Evolutionary conservation across 2,888 invertebrate genomes (phyloP), one percentile per base, ranked within the genome.

Genomic region (Epirrhoe alternata): DNA sequence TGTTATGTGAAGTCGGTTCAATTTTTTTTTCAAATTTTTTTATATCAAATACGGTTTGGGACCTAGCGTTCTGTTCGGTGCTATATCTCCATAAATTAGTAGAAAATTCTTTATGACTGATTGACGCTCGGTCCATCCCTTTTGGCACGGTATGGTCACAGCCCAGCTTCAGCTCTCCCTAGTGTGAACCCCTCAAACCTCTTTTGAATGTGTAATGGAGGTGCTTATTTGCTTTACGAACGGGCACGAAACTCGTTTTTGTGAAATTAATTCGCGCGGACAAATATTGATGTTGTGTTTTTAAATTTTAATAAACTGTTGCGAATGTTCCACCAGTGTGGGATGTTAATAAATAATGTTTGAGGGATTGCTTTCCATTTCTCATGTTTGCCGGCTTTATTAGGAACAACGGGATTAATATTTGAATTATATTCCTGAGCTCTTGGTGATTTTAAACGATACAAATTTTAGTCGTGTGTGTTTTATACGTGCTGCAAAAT

Each of bases 221-320:
- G 78, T 72, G 79, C 75, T 82, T 86, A 84, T 82, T 86, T 82
- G 80, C 79, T 80, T 82, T 74, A 69, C 69, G 75, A 68, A 74
- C 71, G 69, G 77, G 70, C 54, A 64, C 60, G 53, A 62, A 79
- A 77, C 77, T 75, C 73, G 77, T 78, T 74, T 73, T 74, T 68
- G 72, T 72, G 68, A 74, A 72, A 68, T 72, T 72, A 70, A 72
- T 72, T 72, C 68, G 64, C 60, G 69, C 55, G 65, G 71, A 74
- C 74, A 71, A 74, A 74, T 74, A 74, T 74, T 72, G 71, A 74
- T 74, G 74, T 74, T 74, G 71, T 72, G 74, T 74, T 74, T 68
- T 69, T 69, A 69, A 72, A 70, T 66, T 77, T 73, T 70, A 71
- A 71, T 72, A 72, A 70, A 68, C 68, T 70, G 60, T 67, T 66